A percentile compares a stretch with the other conserved stretches of the same genome.
These are phyloP conservation scores for Platerodrilus igneus DNA, from an alignment of 2,888 invertebrate species.

Conservation along the genomic window DNA sequence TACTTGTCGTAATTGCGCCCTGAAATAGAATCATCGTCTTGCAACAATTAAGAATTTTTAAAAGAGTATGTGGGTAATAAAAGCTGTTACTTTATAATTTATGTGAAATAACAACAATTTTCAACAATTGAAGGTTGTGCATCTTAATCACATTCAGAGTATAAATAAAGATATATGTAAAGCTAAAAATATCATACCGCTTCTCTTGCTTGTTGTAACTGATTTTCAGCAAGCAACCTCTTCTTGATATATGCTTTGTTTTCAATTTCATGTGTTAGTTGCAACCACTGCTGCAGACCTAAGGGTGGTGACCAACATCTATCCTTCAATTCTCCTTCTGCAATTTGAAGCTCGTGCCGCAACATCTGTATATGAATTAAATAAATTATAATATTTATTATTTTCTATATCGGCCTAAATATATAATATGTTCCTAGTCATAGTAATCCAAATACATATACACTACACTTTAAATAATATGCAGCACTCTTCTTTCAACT, in stretches of 20 bases:
- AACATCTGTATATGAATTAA: constrained; percentile 56
- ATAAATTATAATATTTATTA: not conserved
- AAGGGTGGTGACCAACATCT: constrained; percentile 85
- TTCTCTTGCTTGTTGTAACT: constrained; percentile 82
- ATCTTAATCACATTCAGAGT: too few relatives aligned
- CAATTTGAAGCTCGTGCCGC: constrained; percentile 74
- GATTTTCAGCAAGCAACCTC: constrained; percentile 74
- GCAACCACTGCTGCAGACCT: constrained; percentile 90
- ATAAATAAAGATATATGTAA: not conserved
- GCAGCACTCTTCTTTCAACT: too few relatives aligned
- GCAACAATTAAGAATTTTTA: too few relatives aligned
- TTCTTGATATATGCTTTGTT: constrained; percentile 82
- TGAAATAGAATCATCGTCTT: too few relatives aligned
- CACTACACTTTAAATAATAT: too few relatives aligned
- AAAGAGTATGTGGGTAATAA: too few relatives aligned
- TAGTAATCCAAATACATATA: too few relatives aligned
- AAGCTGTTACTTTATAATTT: too few relatives aligned
- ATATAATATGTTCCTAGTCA: too few relatives aligned
- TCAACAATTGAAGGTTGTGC: not conserved
- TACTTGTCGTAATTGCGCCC: too few relatives aligned
- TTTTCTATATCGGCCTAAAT: not conserved
- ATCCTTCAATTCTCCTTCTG: constrained; percentile 87
- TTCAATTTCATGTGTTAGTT: constrained; percentile 94
- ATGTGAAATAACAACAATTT: too few relatives aligned
- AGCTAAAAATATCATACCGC: constrained; percentile 58